These are phyloP conservation scores for Caloenas nicobarica DNA, from an alignment of 2,113 vertebrate species.

Conservation along the genomic window DNA sequence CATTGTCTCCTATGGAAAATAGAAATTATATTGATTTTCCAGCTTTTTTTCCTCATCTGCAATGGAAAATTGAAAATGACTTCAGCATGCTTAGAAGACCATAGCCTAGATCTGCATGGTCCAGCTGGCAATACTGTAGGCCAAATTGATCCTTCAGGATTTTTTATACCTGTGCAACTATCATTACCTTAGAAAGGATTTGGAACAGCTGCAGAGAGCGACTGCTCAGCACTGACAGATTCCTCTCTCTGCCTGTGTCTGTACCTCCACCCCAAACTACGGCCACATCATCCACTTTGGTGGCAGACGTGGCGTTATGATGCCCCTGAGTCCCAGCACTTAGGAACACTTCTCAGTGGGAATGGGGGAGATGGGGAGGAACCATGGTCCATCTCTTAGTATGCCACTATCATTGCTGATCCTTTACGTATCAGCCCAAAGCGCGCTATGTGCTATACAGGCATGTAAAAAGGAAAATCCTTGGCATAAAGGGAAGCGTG, in stretches of 20 bases:
- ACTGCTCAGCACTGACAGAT: neutral
- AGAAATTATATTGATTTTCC: slow-evolving; percentile 34
- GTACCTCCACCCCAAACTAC: neutral
- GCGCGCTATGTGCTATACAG: neutral
- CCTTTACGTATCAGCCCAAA: neutral
- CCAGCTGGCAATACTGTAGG: neutral
- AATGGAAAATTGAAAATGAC: slow-evolving; percentile 30
- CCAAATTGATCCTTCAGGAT: neutral
- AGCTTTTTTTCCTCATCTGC: neutral
- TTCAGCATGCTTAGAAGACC: slow-evolving; percentile 27
- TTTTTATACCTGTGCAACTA: neutral
- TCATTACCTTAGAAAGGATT: neutral
- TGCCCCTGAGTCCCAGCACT: neutral
- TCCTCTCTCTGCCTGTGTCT: neutral
- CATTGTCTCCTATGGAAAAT: slow-evolving; percentile 25
- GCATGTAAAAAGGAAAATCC: neutral
- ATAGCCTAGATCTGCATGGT: neutral
- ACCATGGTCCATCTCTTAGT: rapidly evolving
- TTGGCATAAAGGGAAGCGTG: neutral
- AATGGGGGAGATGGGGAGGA: neutral
- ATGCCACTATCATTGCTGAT: neutral
- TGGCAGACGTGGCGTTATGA: neutral
- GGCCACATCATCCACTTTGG: neutral
- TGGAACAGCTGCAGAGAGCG: neutral
- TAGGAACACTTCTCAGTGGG: neutral